Conservation (phyloP, 1,140 invertebrate species). For the Panagrolaimus sp. region DNA sequence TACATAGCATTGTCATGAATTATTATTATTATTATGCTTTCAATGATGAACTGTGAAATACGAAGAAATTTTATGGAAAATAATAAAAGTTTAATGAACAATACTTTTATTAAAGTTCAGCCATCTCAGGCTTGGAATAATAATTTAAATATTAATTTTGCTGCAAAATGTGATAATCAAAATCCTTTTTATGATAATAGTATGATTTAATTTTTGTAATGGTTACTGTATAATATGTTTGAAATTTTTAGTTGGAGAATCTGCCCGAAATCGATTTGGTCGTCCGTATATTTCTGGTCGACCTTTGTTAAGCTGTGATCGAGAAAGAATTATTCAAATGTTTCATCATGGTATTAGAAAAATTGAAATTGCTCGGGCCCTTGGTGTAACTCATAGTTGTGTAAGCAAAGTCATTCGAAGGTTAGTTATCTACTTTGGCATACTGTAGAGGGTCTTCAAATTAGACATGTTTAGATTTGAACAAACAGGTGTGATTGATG, state of each 20-base stretch:
- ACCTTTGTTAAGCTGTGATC: conserved; percentile 31
- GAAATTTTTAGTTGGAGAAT: conserved; percentile 30
- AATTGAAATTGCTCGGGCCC: conserved; percentile 28
- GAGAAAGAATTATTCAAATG: conserved; percentile 27
- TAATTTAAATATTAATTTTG: too few relatives aligned
- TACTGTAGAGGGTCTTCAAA: conserved; percentile 23
- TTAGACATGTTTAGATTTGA: conserved; percentile 20
- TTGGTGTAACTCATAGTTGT: conserved; percentile 30
- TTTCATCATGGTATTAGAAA: conserved; percentile 27
- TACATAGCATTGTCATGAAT: too few relatives aligned
- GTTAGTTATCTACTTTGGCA: conserved; percentile 14
- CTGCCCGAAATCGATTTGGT: conserved; percentile 29
- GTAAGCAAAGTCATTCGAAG: conserved; percentile 20
- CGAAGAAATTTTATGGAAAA: too few relatives aligned
- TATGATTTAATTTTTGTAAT: background rate
- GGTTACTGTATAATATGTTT: background rate
- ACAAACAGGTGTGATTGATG: conserved; percentile 27
- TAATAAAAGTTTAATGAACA: too few relatives aligned
- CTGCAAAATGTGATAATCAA: too few relatives aligned
- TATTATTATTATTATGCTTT: too few relatives aligned
- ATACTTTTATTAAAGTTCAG: too few relatives aligned
- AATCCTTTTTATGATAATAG: background rate
- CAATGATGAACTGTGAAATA: too few relatives aligned
- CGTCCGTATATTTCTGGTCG: conserved; percentile 30
- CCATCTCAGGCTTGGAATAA: too few relatives aligned